Base-by-base conservation (phyloP, 2,113 vertebrate species). In the Pollachius pollachius region DNA sequence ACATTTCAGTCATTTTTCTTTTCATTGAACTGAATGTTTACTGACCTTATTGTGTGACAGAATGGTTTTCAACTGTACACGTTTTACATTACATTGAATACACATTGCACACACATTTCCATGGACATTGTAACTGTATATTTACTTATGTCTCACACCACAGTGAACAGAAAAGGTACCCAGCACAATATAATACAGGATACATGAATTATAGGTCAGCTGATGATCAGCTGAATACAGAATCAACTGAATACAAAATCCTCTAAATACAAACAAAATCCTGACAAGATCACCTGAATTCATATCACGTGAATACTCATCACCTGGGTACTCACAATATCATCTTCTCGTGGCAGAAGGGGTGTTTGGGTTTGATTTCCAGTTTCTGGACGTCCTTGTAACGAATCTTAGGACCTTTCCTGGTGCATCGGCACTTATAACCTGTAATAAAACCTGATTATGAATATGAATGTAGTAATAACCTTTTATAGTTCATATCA, bases 371-470 rank as follows among this genome's bases (percentile, higher is more conserved):
- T 92, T 97, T 98, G 80, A 97, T 92, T 91, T 99, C 97, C 91
- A 99, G 92, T 89, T 98, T 99, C 88, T 97, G 94, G 1, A 99
- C 96, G 0, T 98, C 96, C 88, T 95, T 97, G 85, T 96, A 99
- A 68, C 96, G 90, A 82, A 99, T 99, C 92, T 99, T 99, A 57
- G 97, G 97, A 52, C 96, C 95, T 91, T 99, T 99, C 62, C 97
- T 92, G 62, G 95, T 97, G 75, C 97, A 99, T 70, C 96, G 95
- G 91, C 97, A 99, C 90, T 99, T 99, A 81, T 97, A 97, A 3
- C 95, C 30, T 34, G 30, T 34, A 34, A 34, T 7, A 34, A 34
- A 34, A 34, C 30, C 30, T 7, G 6, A 56, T 56, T 56, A 56
- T 56, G 3, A 12, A 5, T 34, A 34, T 5, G 4, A 57, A 15